Evolutionary conservation across 2,888 invertebrate species (phyloP), one percentile per base, ranked within the genome.

Genomic region (Brachypterus glaber): DNA sequence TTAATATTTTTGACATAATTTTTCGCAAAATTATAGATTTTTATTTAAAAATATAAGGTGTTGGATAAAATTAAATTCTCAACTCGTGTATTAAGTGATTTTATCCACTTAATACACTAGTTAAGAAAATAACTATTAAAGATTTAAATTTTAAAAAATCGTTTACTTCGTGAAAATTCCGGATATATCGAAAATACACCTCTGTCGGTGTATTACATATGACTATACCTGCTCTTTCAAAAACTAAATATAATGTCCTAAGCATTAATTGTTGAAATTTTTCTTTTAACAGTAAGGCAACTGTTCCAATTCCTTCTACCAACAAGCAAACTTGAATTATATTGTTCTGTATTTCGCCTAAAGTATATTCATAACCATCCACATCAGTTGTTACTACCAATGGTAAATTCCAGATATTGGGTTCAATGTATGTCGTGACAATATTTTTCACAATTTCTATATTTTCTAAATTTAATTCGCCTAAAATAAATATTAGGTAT

Each of bases 201-300:
- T n/a, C n/a, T n/a, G n/a, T n/a, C n/a, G n/a, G n/a, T n/a, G n/a
- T n/a, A 33, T 8, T 17, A 17, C 24, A n/a, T n/a, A n/a, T n/a
- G n/a, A n/a, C 9, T 47, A 43, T 61, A 81, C 83, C 83, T 39
- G 82, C 77, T 63, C 79, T 73, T 57, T 85, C 80, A 33, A 87
- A 60, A 15, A 86, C 62, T 34, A 76, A 63, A 49, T 82, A 83
- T 26, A 87, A 64, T 11, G 76, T 74, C 52, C 74, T 75, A 38
- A 84, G 60, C 43, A 86, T 57, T 55, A 74, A 78, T 1, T 67
- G 67, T 44, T 77, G 70, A 58, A 74, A 84, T 0, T 68, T 52
- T 1, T 60, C 51, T 35, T 66, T 61, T 15, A 83, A 62, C 9
- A 66, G 62, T 3, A 51, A 40, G 0, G 85, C 79, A 44, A 80